A percentile compares a stretch with the other conserved stretches of the same genome.
phyloP scores from a whole-genome alignment of 2,113 vertebrate species.

The Lanius collurio region DNA sequence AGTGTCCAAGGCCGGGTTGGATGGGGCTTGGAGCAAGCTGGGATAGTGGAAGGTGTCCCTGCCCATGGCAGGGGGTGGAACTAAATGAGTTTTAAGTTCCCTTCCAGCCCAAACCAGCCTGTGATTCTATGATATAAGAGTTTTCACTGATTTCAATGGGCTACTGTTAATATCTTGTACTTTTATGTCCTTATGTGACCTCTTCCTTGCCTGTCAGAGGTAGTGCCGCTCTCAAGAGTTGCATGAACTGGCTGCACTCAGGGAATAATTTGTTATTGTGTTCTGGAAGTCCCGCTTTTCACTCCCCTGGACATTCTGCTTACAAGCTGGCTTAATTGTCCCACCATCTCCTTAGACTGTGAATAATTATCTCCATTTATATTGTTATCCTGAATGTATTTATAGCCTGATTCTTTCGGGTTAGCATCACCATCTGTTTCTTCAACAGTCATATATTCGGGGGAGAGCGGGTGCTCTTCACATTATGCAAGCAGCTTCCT shows the following conservation, averaged over 20 bases:
- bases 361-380: constrained; percentile 40
- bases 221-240: not conserved
- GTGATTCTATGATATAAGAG: not conserved
- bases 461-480: not conserved
- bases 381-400: constrained; percentile 50
- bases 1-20: not conserved
- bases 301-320: not conserved
- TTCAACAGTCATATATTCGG: not conserved
- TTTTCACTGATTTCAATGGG: not conserved
- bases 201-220: not conserved
- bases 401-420: constrained; percentile 15
- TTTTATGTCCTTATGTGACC: not conserved
- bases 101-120: not conserved
- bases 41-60: not conserved
- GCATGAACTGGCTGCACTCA: not conserved
- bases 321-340: not conserved
- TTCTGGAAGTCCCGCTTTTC: not conserved
- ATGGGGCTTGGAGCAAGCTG: not conserved
- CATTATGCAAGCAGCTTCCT: constrained; percentile 34
- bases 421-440: constrained; percentile 54
- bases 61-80: not conserved
- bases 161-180: not conserved
- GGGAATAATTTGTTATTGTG: not conserved
- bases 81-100: not conserved
- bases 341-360: constrained; percentile 6